Evolutionary conservation across 2,888 invertebrate genomes (phyloP), one percentile per base, ranked within the genome.

Genomic region (Sylvicola cinctus): DNA sequence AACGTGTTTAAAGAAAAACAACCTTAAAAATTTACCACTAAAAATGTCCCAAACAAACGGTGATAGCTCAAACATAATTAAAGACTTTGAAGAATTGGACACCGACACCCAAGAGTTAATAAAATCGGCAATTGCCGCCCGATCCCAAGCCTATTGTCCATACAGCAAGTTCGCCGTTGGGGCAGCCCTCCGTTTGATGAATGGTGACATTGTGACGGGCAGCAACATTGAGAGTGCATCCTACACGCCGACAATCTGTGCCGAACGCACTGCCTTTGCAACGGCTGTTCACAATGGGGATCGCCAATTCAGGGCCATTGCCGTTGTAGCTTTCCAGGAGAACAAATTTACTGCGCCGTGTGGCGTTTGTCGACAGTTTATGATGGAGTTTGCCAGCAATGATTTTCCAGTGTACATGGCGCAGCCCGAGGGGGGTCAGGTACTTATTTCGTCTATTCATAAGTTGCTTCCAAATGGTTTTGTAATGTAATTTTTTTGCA

Each of bases 221-320:
- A 88, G 87, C 50, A 98, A 98, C 51, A 74, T 96, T 13, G 96
- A 98, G 57, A 96, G 87, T 53, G 68, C 72, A 0, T 74, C 85
- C 0, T 78, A 76, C 44, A 70, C 81, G 0, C 71, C 80, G 2
- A 58, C 72, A 1, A 69, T 83, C 31, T 96, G 95, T 58, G 96
- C 95, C 0, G 95, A 96, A 54, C 64, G 88, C 30, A 69, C 76
- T 1, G 93, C 91, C 0, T 62, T 85, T 2, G 70, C 67, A 2
- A 81, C 78, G 48, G 91, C 91, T 0, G 71, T 95, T 2, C 76
- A 81, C 35, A 76, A 80, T 41, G 93, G 93, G 0, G 68, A 76
- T 41, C 60, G 49, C 3, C 69, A 74, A 39, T 80, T 88, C 49
- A 64, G 61, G 39, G 68, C 68, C 10, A 63, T 88, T 6, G 76